phyloP scores from a whole-genome alignment of 2,113 vertebrate species.

The Macroglossus sobrinus region DNA sequence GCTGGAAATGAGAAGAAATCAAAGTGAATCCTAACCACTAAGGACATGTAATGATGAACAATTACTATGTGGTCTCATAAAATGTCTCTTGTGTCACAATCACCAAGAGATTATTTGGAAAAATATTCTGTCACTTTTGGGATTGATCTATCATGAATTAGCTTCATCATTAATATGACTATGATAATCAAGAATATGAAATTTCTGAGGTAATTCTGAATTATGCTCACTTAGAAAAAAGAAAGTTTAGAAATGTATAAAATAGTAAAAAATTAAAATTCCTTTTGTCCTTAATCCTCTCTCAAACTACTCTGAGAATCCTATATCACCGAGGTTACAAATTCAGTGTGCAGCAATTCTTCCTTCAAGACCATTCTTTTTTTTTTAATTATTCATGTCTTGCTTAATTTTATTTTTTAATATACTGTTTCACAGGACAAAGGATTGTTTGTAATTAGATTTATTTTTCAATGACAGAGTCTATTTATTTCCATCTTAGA shows the following conservation, averaged over 20 bases:
- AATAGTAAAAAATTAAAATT: conserved; percentile 16
- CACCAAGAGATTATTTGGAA: not conserved
- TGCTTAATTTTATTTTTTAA: conserved; percentile 6
- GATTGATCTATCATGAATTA: not conserved
- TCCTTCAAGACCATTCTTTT: not conserved
- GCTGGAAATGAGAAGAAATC: not conserved
- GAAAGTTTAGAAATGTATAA: not conserved
- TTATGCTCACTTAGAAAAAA: not conserved
- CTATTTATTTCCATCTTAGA: not conserved
- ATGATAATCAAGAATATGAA: not conserved
- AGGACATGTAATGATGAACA: fast-evolving
- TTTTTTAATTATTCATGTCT: not conserved
- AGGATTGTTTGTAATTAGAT: not conserved
- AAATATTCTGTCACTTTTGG: not conserved
- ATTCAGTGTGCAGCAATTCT: not conserved
- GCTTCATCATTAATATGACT: not conserved
- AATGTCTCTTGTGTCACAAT: not conserved
- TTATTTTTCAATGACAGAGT: not conserved
- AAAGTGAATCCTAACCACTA: not conserved
- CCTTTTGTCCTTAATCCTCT: not conserved
- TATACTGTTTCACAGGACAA: not conserved
- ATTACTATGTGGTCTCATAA: not conserved
- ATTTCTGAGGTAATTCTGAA: not conserved
- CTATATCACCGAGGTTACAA: not conserved
- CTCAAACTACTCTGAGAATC: not conserved